These are phyloP conservation scores for Drosophila busckii DNA, from an alignment of 1,140 invertebrate genomes.

Conservation along the genomic window DNA sequence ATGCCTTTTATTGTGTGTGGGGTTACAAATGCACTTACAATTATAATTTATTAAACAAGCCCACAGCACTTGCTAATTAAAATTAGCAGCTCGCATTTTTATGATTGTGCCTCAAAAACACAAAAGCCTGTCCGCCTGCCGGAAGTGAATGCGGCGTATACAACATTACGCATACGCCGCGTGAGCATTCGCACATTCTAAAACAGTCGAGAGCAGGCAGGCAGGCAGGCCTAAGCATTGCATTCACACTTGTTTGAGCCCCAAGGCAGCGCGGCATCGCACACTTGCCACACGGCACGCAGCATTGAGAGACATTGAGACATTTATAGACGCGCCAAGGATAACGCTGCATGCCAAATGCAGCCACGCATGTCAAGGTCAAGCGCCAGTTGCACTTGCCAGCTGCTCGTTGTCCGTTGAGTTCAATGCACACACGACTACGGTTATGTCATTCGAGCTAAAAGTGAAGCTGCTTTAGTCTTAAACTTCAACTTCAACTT, in stretches of 20 bases:
- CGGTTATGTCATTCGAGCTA: no score
- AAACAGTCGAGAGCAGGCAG: neutral
- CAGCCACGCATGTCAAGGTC: constrained; percentile 53
- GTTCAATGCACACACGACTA: no score
- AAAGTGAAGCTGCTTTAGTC: no score
- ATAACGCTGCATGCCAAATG: constrained; percentile 56
- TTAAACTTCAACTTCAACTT: no score
- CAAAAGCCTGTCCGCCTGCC: constrained; percentile 40
- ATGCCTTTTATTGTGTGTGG: no score
- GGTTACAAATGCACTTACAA: no score
- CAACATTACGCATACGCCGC: constrained; percentile 51
- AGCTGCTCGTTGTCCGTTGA: constrained; percentile 33
- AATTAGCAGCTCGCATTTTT: no score
- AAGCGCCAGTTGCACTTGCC: constrained; percentile 43
- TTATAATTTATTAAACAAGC: no score
- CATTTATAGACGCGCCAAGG: constrained; percentile 63
- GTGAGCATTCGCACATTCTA: constrained; percentile 8
- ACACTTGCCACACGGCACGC: constrained; percentile 53
- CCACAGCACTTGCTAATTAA: no score
- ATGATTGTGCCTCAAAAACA: no score
- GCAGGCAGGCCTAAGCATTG: constrained; percentile 41
- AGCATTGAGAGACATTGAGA: constrained; percentile 33
- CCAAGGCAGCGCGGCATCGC: constrained; percentile 41
- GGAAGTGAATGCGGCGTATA: constrained; percentile 51
- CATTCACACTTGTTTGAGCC: constrained; percentile 46